Evolutionary conservation across 2,888 invertebrate genomes (phyloP).

Genomic region (Erebia palarica): DNA sequence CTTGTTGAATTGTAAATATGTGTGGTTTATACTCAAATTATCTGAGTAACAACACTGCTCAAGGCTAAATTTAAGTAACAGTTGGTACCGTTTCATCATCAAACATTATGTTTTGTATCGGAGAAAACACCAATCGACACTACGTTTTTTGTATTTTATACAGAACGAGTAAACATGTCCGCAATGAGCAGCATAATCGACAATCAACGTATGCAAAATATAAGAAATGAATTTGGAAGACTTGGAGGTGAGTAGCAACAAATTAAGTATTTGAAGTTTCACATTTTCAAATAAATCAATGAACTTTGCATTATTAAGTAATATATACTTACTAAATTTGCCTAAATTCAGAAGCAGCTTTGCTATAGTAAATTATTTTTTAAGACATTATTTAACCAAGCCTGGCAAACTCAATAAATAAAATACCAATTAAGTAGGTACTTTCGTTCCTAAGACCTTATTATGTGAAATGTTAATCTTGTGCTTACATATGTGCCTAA

Average conservation of each 20-base stretch:
- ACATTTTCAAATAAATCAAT: background rate
- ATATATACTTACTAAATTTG: background rate
- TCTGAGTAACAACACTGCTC: slow-evolving; percentile 29
- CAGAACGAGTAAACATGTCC: slow-evolving; percentile 50
- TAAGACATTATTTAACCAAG: background rate
- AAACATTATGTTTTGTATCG: slow-evolving; percentile 29
- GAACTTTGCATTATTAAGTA: background rate
- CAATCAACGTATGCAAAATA: slow-evolving; percentile 63
- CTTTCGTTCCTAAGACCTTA: no score
- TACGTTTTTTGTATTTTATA: slow-evolving; percentile 14
- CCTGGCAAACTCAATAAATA: background rate
- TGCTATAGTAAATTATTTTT: background rate
- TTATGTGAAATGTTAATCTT: no score
- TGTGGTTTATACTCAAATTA: slow-evolving; percentile 21
- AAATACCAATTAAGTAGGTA: no score
- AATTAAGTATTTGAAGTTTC: background rate
- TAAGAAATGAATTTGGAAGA: slow-evolving; percentile 69
- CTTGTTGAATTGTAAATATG: slow-evolving; percentile 3
- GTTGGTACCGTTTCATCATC: slow-evolving; percentile 35
- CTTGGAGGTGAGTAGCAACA: slow-evolving; percentile 63
- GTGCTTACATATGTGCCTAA: background rate
- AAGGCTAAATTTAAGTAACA: slow-evolving; percentile 32
- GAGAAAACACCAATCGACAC: slow-evolving; percentile 6
- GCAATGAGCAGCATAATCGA: slow-evolving; percentile 68
- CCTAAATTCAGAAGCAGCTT: background rate